Base-by-base conservation (phyloP, 2,797 vertebrate genomes). In the Molossus alvarezi region DNA sequence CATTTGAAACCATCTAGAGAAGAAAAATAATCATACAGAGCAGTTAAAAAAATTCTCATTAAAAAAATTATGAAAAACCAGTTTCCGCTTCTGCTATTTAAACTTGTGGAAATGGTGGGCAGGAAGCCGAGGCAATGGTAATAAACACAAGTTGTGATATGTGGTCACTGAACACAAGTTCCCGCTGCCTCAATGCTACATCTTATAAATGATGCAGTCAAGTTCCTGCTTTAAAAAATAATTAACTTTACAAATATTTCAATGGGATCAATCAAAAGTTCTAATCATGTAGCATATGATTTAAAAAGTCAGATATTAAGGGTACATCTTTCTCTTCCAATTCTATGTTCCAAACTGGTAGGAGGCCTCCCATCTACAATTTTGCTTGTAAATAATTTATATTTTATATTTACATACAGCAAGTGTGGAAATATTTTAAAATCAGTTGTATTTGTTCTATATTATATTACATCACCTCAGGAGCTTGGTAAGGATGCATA, bases 1-100 rank as follows among this genome's bases (percentile, higher is more conserved):
- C 86, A 87, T 89, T 84, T 90, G 85, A 94, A 97, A 96, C 92
- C 60, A 90, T 20, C 37, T 12, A 75, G 27, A 77, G 81, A 37
- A 81, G 41, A 45, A 77, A 95, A 92, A 60, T 83, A 71, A 37
- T 60, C 53, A 81, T 17, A 79, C 1, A 1, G 77, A 86, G 14
- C 20, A 45, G 25, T 86, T 75, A 3, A 41, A 86, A 62, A 96
- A 89, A 88, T 25, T 1, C 45, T 73, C 55, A 5, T 69, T 89
- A 73, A 89, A 95, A 90, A 60, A 45, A 69, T 53, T 27, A 51
- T 75, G 53, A 77, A 90, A 96, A 79, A n/a, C 21, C 9, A 75
- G 45, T 83, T 79, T 95, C 69, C 3, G 29, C 60, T 83, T 90
- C 88, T 83, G 72, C 57, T 82, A 69, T 37, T 75, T 64, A 69